These are phyloP conservation scores for Maccullochella peelii DNA, from an alignment of 2,113 vertebrate species.

Conservation along the genomic window DNA sequence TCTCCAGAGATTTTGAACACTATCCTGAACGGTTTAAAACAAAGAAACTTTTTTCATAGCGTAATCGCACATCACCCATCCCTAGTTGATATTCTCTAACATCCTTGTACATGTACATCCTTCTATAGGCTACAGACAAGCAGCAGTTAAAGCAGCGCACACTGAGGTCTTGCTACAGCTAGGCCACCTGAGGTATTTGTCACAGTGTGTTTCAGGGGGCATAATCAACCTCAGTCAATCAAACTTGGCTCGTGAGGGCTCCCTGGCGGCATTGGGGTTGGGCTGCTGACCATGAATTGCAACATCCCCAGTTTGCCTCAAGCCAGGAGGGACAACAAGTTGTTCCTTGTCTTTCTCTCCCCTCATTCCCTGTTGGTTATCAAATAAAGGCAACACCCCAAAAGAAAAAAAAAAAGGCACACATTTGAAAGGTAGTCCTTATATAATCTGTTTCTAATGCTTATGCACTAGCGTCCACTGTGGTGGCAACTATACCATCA, in stretches of 20 bases:
- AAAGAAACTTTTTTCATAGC: not conserved
- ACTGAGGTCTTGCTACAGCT: not conserved
- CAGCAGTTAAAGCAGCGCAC: not conserved
- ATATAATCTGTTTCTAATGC: not conserved
- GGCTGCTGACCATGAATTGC: not conserved
- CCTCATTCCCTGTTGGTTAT: not conserved
- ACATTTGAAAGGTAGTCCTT: not conserved
- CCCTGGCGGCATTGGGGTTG: not conserved
- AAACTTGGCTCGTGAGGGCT: not conserved
- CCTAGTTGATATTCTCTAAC: not conserved
- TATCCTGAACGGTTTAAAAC: not conserved
- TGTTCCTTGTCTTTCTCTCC: not conserved
- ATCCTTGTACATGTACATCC: not conserved
- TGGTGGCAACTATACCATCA: too few relatives aligned
- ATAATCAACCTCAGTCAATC: not conserved
- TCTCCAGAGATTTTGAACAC: not conserved
- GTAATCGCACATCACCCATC: not conserved
- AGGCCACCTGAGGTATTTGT: not conserved
- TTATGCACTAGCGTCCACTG: too few relatives aligned
- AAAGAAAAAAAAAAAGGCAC: not conserved
- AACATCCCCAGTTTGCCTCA: not conserved
- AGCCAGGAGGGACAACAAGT: not conserved
- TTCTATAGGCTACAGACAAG: not conserved
- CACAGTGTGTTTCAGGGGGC: not conserved
- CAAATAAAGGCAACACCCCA: not conserved